Conservation (phyloP, 1,140 invertebrate species). For the Orius laevigatus region DNA sequence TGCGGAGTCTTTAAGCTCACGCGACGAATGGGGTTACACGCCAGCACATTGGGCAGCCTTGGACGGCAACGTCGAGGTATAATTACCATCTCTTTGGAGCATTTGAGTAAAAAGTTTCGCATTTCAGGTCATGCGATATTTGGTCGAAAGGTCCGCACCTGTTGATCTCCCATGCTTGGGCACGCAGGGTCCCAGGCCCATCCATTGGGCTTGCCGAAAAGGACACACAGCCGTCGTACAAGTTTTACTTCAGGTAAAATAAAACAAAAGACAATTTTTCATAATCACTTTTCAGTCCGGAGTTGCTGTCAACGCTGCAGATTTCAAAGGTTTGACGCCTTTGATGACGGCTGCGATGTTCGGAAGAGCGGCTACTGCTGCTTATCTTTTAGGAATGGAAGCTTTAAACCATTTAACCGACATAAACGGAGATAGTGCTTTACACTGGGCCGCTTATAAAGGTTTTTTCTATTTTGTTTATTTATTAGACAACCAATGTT, state of each 20-base stretch:
- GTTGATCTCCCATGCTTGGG: constrained; percentile 73
- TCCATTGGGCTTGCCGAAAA: constrained; percentile 79
- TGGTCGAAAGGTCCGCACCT: constrained; percentile 64
- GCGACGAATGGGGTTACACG: constrained; percentile 82
- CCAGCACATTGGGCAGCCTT: constrained; percentile 82
- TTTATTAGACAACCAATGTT: neutral
- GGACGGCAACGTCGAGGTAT: constrained; percentile 62
- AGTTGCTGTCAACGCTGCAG: constrained; percentile 74
- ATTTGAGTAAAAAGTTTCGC: neutral
- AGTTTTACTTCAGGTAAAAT: constrained; percentile 48
- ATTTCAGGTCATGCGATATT: constrained; percentile 51
- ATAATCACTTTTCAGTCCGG: constrained; percentile 36
- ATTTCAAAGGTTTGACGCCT: constrained; percentile 80
- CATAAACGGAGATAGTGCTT: constrained; percentile 78
- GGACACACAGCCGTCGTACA: constrained; percentile 76
- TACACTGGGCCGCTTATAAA: constrained; percentile 89
- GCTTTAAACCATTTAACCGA: constrained; percentile 69
- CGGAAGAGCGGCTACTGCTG: constrained; percentile 72
- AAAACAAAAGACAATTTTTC: neutral
- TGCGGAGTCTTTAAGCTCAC: constrained; percentile 46
- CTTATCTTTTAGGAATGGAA: constrained; percentile 74
- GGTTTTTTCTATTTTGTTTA: constrained; percentile 25
- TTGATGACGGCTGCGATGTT: constrained; percentile 87
- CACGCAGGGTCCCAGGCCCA: constrained; percentile 71
- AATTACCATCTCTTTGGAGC: neutral